Evolutionary conservation across 2,888 invertebrate genomes (phyloP).

Genomic region (Malacosoma neustria): DNA sequence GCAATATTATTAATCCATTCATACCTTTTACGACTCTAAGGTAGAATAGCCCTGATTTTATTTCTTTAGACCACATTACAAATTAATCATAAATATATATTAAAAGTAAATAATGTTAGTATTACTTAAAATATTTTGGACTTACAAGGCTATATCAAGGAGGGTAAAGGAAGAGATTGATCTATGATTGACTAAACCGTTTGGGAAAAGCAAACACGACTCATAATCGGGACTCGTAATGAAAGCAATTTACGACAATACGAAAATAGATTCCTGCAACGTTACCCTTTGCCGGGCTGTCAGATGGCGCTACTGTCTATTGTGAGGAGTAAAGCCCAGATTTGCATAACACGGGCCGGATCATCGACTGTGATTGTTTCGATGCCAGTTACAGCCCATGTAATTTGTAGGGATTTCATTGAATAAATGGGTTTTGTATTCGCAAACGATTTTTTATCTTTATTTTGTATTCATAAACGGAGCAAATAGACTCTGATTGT

Average conservation of each 20-base stretch:
- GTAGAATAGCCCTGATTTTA: too few relatives aligned
- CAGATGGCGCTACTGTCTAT: slow-evolving; percentile 46
- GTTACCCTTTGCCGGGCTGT: slow-evolving; percentile 28
- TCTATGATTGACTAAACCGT: too few relatives aligned
- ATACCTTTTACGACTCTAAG: too few relatives aligned
- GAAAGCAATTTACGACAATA: slow-evolving; percentile 32
- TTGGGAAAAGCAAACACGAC: slow-evolving; percentile 7
- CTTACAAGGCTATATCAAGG: too few relatives aligned
- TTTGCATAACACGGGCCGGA: slow-evolving; percentile 65
- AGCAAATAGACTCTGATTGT: slow-evolving; percentile 4
- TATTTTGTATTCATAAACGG: neutral
- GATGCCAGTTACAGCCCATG: slow-evolving; percentile 54
- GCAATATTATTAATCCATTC: too few relatives aligned
- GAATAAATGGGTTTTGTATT: slow-evolving; percentile 44
- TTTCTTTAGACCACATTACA: too few relatives aligned
- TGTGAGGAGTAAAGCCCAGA: slow-evolving; percentile 56
- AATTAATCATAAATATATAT: too few relatives aligned
- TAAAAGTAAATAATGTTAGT: too few relatives aligned
- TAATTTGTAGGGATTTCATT: slow-evolving; percentile 61
- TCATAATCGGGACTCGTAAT: slow-evolving; percentile 16
- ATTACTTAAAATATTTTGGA: too few relatives aligned
- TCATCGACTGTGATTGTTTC: slow-evolving; percentile 66
- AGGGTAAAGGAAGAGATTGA: too few relatives aligned
- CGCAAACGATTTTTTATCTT: slow-evolving; percentile 23
- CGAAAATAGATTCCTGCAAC: slow-evolving; percentile 25